These are phyloP conservation scores for Merops nubicus DNA, from an alignment of 2,113 vertebrate genomes.

Conservation along the genomic window DNA sequence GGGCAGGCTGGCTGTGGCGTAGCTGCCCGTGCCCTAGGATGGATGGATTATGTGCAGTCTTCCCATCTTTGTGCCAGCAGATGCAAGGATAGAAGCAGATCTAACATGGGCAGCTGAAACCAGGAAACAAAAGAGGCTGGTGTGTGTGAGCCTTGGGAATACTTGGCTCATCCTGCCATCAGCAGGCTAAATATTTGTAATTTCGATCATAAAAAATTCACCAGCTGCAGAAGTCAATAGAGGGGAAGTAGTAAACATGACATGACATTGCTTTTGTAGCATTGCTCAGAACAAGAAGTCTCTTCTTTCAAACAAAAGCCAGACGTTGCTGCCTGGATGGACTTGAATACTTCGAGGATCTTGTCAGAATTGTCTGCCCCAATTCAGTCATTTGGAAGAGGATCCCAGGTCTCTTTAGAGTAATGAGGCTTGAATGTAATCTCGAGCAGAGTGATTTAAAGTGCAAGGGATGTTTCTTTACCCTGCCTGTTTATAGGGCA, in stretches of 20 bases:
- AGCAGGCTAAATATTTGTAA: conserved; percentile 77
- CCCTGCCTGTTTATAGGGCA: conserved; percentile 44
- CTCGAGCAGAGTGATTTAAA: conserved; percentile 9
- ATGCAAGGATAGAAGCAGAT: conserved; percentile 20
- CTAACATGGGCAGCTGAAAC: conserved; percentile 47
- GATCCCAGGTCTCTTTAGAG: conserved; percentile 48
- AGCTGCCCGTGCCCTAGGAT: neutral
- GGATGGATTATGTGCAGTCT: neutral
- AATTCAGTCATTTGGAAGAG: conserved; percentile 55
- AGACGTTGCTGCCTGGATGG: conserved; percentile 55
- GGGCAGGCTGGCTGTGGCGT: neutral
- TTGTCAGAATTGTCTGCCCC: conserved; percentile 43
- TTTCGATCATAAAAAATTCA: conserved; percentile 74
- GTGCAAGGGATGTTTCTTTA: conserved; percentile 34
- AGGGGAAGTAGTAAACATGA: conserved; percentile 73
- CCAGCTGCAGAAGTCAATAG: conserved; percentile 73
- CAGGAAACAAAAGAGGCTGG: conserved; percentile 58
- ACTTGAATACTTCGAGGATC: conserved; percentile 53
- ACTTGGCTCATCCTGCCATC: conserved; percentile 72
- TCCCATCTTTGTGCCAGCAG: conserved; percentile 24
- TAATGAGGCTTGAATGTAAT: conserved; percentile 53
- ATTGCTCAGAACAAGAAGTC: conserved; percentile 53
- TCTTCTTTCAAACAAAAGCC: conserved; percentile 49
- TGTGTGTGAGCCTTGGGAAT: conserved; percentile 67
- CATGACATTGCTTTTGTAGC: conserved; percentile 62